Percentiles rank a stretch among this genome's conserved stretches.
Evolutionary conservation across 1,140 invertebrate genomes (phyloP).

Genomic region (Archivesica marissinica): DNA sequence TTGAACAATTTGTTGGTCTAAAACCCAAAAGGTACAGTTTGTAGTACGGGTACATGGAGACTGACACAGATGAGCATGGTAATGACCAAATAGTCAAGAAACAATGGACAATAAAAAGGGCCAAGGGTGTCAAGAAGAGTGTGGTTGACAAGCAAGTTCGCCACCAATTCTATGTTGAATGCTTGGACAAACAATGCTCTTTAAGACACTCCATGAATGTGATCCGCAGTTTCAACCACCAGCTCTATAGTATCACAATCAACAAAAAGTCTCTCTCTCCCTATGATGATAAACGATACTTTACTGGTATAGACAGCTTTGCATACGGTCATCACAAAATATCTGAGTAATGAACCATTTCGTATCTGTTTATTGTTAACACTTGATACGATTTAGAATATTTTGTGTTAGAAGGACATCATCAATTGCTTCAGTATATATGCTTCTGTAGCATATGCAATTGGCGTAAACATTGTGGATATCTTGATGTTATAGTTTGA

Average conservation of each 20-base stretch:
- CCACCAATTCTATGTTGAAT: slow-evolving; percentile 67
- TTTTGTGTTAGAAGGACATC: too few relatives aligned
- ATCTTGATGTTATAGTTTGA: too few relatives aligned
- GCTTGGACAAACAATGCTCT: slow-evolving; percentile 55
- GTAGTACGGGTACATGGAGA: neutral
- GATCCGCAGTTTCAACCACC: slow-evolving; percentile 62
- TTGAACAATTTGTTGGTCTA: slow-evolving; percentile 69
- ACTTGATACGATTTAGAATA: too few relatives aligned
- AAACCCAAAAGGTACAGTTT: slow-evolving; percentile 54
- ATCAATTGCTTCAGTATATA: too few relatives aligned
- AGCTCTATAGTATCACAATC: slow-evolving; percentile 50
- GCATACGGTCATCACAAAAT: slow-evolving; percentile 48
- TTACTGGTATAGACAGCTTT: slow-evolving; percentile 58
- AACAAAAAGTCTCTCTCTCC: slow-evolving; percentile 45
- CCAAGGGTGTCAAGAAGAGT: slow-evolving; percentile 65
- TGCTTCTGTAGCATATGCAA: too few relatives aligned
- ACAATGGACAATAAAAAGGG: too few relatives aligned
- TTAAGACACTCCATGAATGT: slow-evolving; percentile 63
- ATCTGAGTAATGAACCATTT: neutral
- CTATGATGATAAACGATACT: slow-evolving; percentile 6
- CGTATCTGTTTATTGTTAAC: too few relatives aligned
- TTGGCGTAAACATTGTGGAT: too few relatives aligned
- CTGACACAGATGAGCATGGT: too few relatives aligned
- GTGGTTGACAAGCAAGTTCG: slow-evolving; percentile 62
- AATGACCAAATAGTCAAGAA: too few relatives aligned